Base-by-base conservation (phyloP, 1,140 invertebrate genomes). In the Drosophila sturtevanti region DNA sequence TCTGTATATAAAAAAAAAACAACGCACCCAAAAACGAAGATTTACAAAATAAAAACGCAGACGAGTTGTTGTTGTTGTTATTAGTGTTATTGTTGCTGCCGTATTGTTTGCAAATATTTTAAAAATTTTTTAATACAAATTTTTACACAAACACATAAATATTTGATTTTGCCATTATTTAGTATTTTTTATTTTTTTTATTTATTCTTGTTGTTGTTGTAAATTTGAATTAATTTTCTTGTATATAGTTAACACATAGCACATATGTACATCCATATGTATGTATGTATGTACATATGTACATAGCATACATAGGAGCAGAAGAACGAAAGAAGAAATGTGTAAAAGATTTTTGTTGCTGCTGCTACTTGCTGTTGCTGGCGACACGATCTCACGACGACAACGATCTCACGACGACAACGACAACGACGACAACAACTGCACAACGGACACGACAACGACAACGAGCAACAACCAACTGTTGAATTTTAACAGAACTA, bases 381-480 rank as follows among this genome's bases (percentile, higher is more conserved):
- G 41, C 41, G 41, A 48, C 41, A 48, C 77, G 48, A n/a, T 44
- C 64, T 58, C 51, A 74, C 79, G 58, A 84, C 81, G 81, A 72
- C 81, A 60, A 56, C 77, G 48, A 16, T 51, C 67, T 66, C 51
- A 74, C 79, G 58, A 84, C 81, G 81, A 72, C 81, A 76, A 79
- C 63, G 74, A 79, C 68, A 59, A 61, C 73, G 70, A 66, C n/a
- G n/a, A 52, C 77, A 66, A 73, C 75, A 79, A 81, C 82, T n/a
- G n/a, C n/a, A n/a, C n/a, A n/a, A n/a, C n/a, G n/a, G n/a, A n/a
- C n/a, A 84, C 81, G 81, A 72, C 81, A 76, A 79, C 63, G 74
- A 79, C 68, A 59, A 61, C 73, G 70, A 66, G 55, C 77, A 66
- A 73, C 75, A 79, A 81, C 82, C 82, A 79, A 76, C 82, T n/a